Percentiles rank a stretch among this genome's conserved stretches.
phyloP scores from a whole-genome alignment of 2,797 vertebrate genomes.

The Spea hammondii region DNA sequence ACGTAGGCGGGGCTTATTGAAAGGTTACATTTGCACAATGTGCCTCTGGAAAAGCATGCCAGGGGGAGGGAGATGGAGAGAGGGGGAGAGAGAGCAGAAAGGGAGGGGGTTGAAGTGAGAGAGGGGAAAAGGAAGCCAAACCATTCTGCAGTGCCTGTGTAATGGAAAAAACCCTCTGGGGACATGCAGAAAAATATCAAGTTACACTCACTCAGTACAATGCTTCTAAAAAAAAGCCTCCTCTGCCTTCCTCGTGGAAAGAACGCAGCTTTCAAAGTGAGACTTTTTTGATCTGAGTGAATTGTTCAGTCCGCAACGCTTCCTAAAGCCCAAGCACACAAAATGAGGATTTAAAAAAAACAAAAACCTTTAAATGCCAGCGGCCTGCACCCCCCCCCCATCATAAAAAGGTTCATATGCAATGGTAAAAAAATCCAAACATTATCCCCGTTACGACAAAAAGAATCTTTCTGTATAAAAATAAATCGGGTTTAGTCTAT shows the following conservation, averaged over 20 bases:
- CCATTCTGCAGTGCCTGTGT: constrained; percentile 68
- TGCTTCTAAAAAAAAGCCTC: constrained; percentile 56
- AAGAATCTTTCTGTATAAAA: no score
- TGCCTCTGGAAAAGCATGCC: constrained; percentile 77
- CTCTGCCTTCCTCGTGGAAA: constrained; percentile 26
- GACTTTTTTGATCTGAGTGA: constrained; percentile 22
- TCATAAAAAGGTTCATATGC: no score
- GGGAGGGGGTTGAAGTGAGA: not conserved
- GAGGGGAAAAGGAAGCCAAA: constrained; percentile 61
- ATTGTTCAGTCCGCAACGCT: constrained; percentile 33
- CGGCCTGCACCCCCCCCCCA: no score
- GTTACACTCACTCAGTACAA: constrained; percentile 73
- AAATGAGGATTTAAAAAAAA: not conserved
- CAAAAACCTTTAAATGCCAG: no score
- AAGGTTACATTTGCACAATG: constrained; percentile 94
- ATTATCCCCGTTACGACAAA: no score
- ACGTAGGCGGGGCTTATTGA: constrained; percentile 77
- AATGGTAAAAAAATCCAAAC: no score
- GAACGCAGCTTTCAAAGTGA: constrained; percentile 36
- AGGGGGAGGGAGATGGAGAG: constrained; percentile 60
- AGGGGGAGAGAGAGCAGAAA: constrained; percentile 38
- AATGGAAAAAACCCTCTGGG: constrained; percentile 84
- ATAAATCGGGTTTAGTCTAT: not conserved
- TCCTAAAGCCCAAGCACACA: constrained; percentile 27
- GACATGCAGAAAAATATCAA: constrained; percentile 76